phyloP scores from a whole-genome alignment of 2,113 vertebrate species.

The Melanostigma gelatinosum region DNA sequence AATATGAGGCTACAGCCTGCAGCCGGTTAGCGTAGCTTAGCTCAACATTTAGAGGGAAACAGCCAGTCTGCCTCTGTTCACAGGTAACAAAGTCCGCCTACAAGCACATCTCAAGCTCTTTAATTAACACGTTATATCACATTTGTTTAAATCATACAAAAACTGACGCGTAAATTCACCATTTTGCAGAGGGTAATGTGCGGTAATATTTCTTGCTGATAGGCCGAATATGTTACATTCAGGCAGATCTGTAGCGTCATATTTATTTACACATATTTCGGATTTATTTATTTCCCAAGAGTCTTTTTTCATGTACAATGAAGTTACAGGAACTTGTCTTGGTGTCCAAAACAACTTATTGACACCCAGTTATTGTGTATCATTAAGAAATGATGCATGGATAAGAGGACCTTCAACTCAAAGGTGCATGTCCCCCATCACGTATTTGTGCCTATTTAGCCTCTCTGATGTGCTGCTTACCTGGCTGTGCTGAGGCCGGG shows the following conservation, averaged over 20 bases:
- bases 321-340: background rate
- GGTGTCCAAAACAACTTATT: background rate
- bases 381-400: background rate
- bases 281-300: no score
- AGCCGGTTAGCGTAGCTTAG: background rate
- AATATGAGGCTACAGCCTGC: background rate
- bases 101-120: background rate
- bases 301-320: background rate
- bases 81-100: no score
- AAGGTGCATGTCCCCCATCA: background rate
- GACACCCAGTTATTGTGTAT: background rate
- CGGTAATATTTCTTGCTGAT: background rate
- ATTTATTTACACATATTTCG: background rate
- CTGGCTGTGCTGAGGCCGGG: conserved; percentile 80
- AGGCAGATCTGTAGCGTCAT: background rate
- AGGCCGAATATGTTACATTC: background rate
- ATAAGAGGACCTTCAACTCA: background rate
- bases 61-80: background rate
- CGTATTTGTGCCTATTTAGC: background rate
- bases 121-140: background rate
- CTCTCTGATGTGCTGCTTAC: conserved; percentile 81
- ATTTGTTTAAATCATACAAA: background rate
- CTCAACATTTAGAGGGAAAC: background rate
- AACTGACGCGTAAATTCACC: background rate
- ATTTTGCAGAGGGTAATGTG: no score